Evolutionary conservation across 2,113 vertebrate genomes (phyloP), one percentile per base, ranked within the genome.

Genomic region (Zosterops pallidus): DNA sequence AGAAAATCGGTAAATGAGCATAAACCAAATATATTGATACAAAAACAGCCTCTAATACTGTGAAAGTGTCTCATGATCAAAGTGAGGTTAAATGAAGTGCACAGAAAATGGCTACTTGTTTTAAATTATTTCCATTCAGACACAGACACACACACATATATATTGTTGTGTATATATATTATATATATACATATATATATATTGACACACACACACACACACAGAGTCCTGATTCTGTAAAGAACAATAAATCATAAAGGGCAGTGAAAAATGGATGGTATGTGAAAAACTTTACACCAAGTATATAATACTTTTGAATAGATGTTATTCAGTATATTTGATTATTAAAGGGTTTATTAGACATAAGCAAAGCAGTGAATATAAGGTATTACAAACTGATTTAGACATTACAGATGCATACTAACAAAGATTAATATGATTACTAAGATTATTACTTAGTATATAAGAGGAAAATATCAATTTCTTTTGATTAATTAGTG

Each of bases 1-100:
- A 98, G 97, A 98, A 98, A 97, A 98, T 96, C 78, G 37, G 94
- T 60, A 96, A 78, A 93, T 70, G 81, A 71, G 92, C 53, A 52
- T 90, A 76, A 94, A 90, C 64, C 68, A 81, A 64, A 80, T 24
- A 35, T 12, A 64, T 14, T 31, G 53, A 79, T 29, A 71, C 35
- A 50, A 85, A 79, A 46, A 0, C 21, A 84, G 25, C 12, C 53
- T 84, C 79, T 67, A 12, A 9, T 71, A 92, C 17, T 16, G 7
- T 26, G 37, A 60, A 39, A 60, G 25, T 42, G 25, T 69, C 53
- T 82, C 57, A 89, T 39, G 39, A 71, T 49, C 26, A n/a, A 78
- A 59, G 5, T 31, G 72, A 88, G 75, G 5, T 29, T 39, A 70
- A 80, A 89, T 57, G 9, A 86, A 65, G 24, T n/a, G 56, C 74